Evolutionary conservation across 2,888 invertebrate species (phyloP), one percentile per base, ranked within the genome.

Genomic region (Ceriagrion tenellum): DNA sequence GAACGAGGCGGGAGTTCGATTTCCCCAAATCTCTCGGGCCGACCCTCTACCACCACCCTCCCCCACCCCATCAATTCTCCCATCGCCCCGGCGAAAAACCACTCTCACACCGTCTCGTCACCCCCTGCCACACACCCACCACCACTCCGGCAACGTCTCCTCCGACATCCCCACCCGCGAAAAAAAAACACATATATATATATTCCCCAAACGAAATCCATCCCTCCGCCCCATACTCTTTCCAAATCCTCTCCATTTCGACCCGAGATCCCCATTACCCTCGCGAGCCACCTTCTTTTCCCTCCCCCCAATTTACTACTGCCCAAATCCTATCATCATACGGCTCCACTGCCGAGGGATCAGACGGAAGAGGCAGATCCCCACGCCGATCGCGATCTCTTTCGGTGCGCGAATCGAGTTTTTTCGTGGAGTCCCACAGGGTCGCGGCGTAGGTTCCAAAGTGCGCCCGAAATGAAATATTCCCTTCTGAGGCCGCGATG

Each of bases 1-100:
- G 47, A n/a, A 55, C 35, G 20, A 18, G 40, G 88, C 20, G 93
- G 63, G 91, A 23, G 91, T 93, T 93, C 93, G 93, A 93, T 93
- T 93, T 93, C 47, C 69, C 69, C 69, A 93, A 93, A 74, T 74
- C 93, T 74, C 69, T n/a, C 63, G 16, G 35, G 30, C 69, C 63
- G 30, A n/a, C 56, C 35, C 90, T 30, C 30, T n/a, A n/a, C n/a
- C n/a, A n/a, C n/a, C n/a, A n/a, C n/a, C 35, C 16, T 30, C 55
- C 59, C 30, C 90, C 47, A 4, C 8, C 47, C 56, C 6, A n/a
- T 59, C 91, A n/a, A 20, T 56, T 2, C 47, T 47, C 47, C 47
- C 47, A 8, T 47, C 56, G 13, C 20, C 56, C 55, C 59, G 35
- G 35, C 81, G 10, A 35, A 81, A 35, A 81, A 81, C 81, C 69